Evolutionary conservation across 2,888 invertebrate species (phyloP), one percentile per base, ranked within the genome.

Genomic region (Cheilosia impressa): DNA sequence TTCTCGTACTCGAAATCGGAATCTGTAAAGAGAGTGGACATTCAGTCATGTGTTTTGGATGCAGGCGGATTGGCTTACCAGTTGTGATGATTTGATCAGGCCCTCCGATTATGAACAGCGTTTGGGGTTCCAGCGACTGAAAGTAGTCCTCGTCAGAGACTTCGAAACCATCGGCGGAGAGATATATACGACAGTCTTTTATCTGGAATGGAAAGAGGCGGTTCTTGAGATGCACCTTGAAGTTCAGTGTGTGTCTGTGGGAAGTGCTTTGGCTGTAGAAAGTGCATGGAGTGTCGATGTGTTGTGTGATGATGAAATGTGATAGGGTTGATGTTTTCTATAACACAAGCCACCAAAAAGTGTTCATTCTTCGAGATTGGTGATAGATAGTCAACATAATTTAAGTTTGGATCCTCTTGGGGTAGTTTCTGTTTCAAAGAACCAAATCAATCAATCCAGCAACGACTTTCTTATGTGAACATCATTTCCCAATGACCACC

Each of bases 81-180:
- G 94, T 94, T 91, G 94, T 93, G 92, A 94, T 94, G 89, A 93
- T 92, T 88, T 94, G 93, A 87, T 93, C 92, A 2, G 91, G 90
- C 1, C 89, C 90, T 71, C 92, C 92, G 55, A 94, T 91, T 78
- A 97, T 94, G 76, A 97, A 93, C 17, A 96, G 93, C 0, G 96
- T 96, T 91, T 97, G 97, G 0, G 96, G 92, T 62, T 96, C 95
- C 69, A 97, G 90, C 0, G 96, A 96, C 85, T 93, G 92, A 89
- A 97, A 95, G 90, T 97, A 97, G 41, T 96, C 96, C 88, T 97
- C 96, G 88, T 95, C 96, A 55, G 95, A 94, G 19, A 96, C 94
- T 88, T 94, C 93, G 38, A 95, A 95, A 65, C 96, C 96, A 91
- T 96, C 96, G 88, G 93, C 93, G 24, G 94, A 94, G 83, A 94